Evolutionary conservation across 2,113 vertebrate species (phyloP).

Genomic region (Sorex fumeus): DNA sequence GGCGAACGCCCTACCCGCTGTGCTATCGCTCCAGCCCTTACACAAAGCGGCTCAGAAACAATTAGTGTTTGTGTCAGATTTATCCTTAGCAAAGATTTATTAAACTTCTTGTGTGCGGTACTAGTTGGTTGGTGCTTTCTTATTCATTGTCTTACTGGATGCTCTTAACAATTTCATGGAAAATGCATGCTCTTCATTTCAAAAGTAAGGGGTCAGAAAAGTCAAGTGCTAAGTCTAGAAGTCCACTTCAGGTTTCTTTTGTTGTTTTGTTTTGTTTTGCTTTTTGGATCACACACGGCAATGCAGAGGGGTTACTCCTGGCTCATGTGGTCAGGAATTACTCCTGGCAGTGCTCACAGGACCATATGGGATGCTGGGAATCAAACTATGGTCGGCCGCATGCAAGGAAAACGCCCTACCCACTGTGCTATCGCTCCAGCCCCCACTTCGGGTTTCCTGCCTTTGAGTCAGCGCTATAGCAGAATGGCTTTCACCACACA

Average conservation of each 20-base stretch:
- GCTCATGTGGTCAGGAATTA: no score
- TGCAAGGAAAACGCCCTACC: no score
- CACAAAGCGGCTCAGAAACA: background rate
- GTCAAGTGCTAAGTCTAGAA: background rate
- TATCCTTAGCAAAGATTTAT: background rate
- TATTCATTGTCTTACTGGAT: conserved; percentile 3
- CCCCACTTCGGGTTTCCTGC: background rate
- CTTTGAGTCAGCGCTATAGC: background rate
- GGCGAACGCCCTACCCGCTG: no score
- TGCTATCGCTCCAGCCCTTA: no score
- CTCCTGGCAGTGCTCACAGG: no score
- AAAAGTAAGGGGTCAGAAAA: background rate
- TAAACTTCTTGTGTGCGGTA: background rate
- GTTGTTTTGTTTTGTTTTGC: no score
- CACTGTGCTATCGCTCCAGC: no score
- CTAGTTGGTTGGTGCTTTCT: background rate
- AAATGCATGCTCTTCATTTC: background rate
- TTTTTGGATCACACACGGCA: no score
- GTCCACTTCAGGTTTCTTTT: background rate
- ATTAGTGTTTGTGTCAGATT: background rate
- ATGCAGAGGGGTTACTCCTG: no score
- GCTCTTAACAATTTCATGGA: background rate
- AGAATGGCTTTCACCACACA: background rate
- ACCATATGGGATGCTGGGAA: no score
- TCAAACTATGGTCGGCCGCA: no score